A percentile compares a stretch with the other conserved stretches of the same genome.
phyloP scores from a whole-genome alignment of 2,113 vertebrate species.

The Casuarius casuarius region DNA sequence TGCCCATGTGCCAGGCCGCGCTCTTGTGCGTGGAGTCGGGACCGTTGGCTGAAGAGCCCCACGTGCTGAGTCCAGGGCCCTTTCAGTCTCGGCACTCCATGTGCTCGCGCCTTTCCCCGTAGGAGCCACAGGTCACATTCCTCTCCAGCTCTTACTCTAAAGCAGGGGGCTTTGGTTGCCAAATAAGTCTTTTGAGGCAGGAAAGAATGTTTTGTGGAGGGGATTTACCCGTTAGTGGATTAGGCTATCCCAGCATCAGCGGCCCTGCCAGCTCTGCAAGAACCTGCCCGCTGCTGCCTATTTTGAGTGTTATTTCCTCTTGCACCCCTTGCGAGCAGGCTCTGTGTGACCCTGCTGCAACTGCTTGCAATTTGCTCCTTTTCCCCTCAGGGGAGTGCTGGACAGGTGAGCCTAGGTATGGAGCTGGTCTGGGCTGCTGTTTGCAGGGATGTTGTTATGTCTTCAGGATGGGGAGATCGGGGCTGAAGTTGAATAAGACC shows the following conservation, averaged over 20 bases:
- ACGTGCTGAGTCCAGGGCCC: background rate
- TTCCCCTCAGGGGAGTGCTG: background rate
- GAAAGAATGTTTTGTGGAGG: constrained; percentile 59
- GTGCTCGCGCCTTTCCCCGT: background rate
- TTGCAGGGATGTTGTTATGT: background rate
- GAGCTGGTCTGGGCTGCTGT: background rate
- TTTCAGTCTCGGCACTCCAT: background rate
- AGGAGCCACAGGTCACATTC: constrained; percentile 40
- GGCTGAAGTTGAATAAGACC: background rate
- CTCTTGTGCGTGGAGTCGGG: rapidly evolving
- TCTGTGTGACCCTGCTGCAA: background rate
- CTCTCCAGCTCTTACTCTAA: constrained; percentile 34
- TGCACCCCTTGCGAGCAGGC: background rate
- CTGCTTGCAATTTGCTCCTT: background rate
- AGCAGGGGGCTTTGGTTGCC: constrained; percentile 24
- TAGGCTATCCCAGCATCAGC: constrained; percentile 24
- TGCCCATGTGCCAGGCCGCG: background rate
- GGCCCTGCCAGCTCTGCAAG: background rate
- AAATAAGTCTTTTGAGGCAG: constrained; percentile 45
- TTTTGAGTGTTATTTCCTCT: background rate
- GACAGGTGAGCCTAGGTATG: background rate
- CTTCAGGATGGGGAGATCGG: background rate
- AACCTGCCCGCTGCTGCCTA: background rate
- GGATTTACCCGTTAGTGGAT: constrained; percentile 59
- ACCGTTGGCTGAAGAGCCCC: background rate